Conservation (phyloP, 1,140 invertebrate species). For the Geopemphigus sp. region DNA sequence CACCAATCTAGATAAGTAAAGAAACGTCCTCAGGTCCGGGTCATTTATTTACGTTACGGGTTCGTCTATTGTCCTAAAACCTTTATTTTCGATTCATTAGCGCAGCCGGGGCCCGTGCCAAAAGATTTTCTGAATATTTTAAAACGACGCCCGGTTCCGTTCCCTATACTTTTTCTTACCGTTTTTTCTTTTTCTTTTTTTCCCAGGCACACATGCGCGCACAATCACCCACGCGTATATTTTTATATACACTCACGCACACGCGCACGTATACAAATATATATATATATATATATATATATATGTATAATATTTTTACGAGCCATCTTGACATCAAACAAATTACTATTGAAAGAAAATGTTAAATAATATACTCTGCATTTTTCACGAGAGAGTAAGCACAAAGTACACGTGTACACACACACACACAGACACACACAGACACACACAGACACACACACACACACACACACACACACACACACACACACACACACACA, state of each 20-base stretch:
- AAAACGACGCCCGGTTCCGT: not conserved
- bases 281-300: too few relatives aligned
- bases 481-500: too few relatives aligned
- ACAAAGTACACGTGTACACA: not conserved
- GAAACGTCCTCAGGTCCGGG: not conserved
- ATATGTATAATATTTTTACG: too few relatives aligned
- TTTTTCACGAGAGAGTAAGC: too few relatives aligned
- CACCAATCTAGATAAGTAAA: constrained; percentile 33
- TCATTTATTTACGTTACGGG: constrained; percentile 23
- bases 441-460: too few relatives aligned
- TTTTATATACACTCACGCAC: not conserved
- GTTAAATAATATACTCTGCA: not conserved
- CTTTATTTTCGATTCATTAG: constrained; percentile 36
- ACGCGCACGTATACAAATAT: too few relatives aligned
- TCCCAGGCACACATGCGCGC: too few relatives aligned
- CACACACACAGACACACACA: too few relatives aligned
- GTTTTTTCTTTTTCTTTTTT: not conserved
- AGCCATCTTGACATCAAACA: constrained; percentile 6
- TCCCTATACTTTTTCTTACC: not conserved
- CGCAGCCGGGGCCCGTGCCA: not conserved
- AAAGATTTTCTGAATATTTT: constrained; percentile 32
- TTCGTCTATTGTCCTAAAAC: constrained; percentile 21
- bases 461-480: too few relatives aligned
- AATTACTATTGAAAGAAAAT: not conserved
- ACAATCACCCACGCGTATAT: not conserved